A percentile compares a stretch with the other conserved stretches of the same genome.
Evolutionary conservation across 2,113 vertebrate species (phyloP).

Genomic region (Phalacrocorax pelagicus): DNA sequence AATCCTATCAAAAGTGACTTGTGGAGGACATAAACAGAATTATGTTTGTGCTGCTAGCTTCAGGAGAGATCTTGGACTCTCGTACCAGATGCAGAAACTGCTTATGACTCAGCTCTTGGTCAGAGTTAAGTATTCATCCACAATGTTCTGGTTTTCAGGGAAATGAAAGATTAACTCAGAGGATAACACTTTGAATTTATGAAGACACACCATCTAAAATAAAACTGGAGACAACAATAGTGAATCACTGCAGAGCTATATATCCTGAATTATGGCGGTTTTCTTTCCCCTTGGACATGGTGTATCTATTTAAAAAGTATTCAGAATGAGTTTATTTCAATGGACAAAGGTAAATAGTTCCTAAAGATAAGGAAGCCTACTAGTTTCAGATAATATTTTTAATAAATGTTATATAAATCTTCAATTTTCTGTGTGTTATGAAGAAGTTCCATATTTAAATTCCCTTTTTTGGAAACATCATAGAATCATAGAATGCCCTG

Average conservation of each 20-base stretch:
- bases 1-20: background rate
- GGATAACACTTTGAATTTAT: background rate
- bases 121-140: background rate
- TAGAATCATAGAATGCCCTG: too few relatives aligned
- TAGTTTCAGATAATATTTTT: background rate
- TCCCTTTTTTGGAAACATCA: accelerated
- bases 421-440: background rate
- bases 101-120: background rate
- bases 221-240: background rate
- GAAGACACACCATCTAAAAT: background rate
- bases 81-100: background rate
- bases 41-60: background rate
- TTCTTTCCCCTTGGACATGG: background rate
- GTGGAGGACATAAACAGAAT: background rate
- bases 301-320: background rate
- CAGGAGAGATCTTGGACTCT: background rate
- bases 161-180: background rate
- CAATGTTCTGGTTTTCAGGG: background rate
- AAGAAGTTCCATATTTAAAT: background rate
- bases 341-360: background rate
- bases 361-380: background rate
- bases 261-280: background rate
- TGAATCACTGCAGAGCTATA: background rate
- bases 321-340: background rate
- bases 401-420: background rate